phyloP scores from a whole-genome alignment of 30 jellyfish, hydroid and myxozoan genomes.

The Chrysaora quinquecirrha region DNA sequence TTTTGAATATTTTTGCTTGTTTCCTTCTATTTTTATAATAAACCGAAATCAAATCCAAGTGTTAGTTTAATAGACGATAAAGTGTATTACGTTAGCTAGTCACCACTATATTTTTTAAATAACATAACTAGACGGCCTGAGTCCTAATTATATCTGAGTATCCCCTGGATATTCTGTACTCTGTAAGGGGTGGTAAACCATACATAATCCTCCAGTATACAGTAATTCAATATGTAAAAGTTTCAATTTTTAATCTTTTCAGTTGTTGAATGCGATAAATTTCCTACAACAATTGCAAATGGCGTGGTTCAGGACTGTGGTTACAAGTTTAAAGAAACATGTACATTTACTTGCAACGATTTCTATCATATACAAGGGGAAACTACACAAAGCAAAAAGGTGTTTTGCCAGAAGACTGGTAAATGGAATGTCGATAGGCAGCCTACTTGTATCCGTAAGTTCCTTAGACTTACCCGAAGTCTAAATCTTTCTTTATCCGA shows the following conservation, averaged over 20 bases:
- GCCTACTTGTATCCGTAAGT: constrained; percentile 92
- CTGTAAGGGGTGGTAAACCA: no score
- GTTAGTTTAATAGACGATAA: no score
- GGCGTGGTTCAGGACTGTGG: constrained; percentile 93
- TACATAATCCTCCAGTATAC: background rate
- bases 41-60: no score
- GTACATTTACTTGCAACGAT: constrained; percentile 79
- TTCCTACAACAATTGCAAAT: constrained; percentile 68
- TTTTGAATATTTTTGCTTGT: no score
- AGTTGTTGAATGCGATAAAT: constrained; percentile 81
- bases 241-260: constrained; percentile 10
- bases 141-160: no score
- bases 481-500: no score
- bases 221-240: background rate
- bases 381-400: constrained; percentile 68
- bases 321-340: constrained; percentile 63
- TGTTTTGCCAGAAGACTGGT: constrained; percentile 75
- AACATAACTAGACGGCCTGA: no score
- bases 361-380: constrained; percentile 83
- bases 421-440: constrained; percentile 67
- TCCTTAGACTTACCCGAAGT: no score
- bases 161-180: no score
- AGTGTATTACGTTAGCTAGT: no score
- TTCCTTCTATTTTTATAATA: no score
- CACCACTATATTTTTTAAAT: no score